phyloP scores from a whole-genome alignment of 2,113 vertebrate species.

The Hemiscyllium ocellatum region DNA sequence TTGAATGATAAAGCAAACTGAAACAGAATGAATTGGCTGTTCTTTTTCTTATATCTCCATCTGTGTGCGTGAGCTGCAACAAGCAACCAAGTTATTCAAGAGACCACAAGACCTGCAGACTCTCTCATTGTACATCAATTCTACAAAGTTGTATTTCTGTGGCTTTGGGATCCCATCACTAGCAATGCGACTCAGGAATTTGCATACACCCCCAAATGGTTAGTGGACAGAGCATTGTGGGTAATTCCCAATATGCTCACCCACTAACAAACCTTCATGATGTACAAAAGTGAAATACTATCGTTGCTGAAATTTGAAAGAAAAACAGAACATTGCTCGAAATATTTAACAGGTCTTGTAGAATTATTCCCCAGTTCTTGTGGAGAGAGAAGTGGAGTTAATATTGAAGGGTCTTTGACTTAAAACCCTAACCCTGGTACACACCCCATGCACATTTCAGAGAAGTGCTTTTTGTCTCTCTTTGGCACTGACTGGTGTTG shows the following conservation, averaged over 20 bases:
- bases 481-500: background rate
- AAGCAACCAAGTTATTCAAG: background rate
- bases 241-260: background rate
- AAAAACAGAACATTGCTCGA: background rate
- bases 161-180: background rate
- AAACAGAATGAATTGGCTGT: background rate
- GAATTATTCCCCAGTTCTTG: background rate
- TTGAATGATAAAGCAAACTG: background rate
- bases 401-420: background rate
- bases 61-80: background rate
- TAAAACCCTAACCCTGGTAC: background rate
- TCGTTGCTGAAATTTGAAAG: background rate
- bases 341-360: background rate
- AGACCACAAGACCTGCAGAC: background rate
- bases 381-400: background rate
- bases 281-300: background rate
- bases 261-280: background rate
- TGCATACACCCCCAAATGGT: background rate
- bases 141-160: background rate
- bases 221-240: background rate
- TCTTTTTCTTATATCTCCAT: background rate
- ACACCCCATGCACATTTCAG: background rate
- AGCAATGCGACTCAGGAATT: background rate
- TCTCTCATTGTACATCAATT: background rate
- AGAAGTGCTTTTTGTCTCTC: background rate